Conservation (phyloP, 2,113 vertebrate genomes). For the Erythrolamprus reginae region DNA sequence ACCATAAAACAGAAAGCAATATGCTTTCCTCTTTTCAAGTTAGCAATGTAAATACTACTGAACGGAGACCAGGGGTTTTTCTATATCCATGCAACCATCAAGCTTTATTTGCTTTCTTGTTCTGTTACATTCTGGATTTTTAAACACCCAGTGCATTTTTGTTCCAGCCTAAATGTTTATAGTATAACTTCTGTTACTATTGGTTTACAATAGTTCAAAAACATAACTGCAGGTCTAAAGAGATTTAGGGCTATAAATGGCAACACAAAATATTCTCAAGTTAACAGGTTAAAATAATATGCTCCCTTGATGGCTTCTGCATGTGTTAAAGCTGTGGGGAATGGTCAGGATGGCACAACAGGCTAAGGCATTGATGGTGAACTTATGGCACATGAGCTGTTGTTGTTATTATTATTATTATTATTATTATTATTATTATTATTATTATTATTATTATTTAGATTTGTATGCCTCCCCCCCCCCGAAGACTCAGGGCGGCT, state of each 20-base stretch:
- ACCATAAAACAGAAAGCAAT: neutral
- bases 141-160: neutral
- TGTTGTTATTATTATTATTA: no score
- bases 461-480: no score
- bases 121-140: neutral
- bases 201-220: neutral
- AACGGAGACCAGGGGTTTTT: neutral
- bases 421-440: no score
- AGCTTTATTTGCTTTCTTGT: neutral
- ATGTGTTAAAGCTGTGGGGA: neutral
- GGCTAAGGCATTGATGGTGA: no score
- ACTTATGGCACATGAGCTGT: no score
- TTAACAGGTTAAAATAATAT: neutral
- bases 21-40: neutral
- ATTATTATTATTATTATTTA: no score
- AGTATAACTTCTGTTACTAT: no score
- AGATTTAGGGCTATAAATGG: neutral
- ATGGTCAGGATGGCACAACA: neutral
- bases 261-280: neutral
- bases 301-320: neutral
- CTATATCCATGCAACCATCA: neutral
- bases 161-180: neutral
- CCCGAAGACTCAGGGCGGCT: no score
- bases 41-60: neutral
- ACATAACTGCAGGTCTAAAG: neutral